phyloP scores from a whole-genome alignment of 2,888 invertebrate genomes.

The Lochmaea crataegi region DNA sequence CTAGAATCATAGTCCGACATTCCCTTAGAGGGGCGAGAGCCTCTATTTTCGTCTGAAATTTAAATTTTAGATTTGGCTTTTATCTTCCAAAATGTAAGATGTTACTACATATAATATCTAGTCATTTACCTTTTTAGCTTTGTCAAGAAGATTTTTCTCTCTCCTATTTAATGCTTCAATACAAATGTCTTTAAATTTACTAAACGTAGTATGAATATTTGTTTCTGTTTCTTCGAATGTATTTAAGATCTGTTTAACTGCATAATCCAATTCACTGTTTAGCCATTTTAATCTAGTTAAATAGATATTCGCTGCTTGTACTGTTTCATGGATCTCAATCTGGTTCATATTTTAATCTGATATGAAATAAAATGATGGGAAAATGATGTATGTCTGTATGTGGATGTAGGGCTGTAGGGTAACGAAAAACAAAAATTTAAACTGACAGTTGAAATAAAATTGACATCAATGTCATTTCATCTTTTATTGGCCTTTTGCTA shows the following conservation, averaged over 20 bases:
- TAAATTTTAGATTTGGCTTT: background rate
- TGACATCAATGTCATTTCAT: background rate
- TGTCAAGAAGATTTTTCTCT: conserved; percentile 52
- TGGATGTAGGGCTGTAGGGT: too few species aligned
- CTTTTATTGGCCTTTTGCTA: background rate
- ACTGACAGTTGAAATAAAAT: background rate
- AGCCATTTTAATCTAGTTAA: conserved; percentile 53
- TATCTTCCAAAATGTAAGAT: background rate
- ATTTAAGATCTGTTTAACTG: conserved; percentile 55
- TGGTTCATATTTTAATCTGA: conserved; percentile 45
- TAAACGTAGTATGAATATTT: conserved; percentile 56
- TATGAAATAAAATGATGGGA: background rate
- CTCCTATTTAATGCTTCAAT: conserved; percentile 53
- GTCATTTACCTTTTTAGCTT: conserved; percentile 50
- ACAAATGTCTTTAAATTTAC: conserved; percentile 51
- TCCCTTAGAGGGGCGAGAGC: conserved; percentile 63
- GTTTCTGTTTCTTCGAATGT: conserved; percentile 57
- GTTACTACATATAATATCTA: background rate
- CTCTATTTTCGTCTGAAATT: conserved; percentile 56
- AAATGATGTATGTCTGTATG: too few species aligned
- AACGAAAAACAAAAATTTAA: conserved; percentile 10
- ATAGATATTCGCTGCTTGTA: conserved; percentile 57
- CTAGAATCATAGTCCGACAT: conserved; percentile 61
- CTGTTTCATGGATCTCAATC: conserved; percentile 55
- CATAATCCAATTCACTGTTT: conserved; percentile 54